Base-by-base conservation (phyloP, 2,888 invertebrate genomes). In the Drosophila eohydei region DNA sequence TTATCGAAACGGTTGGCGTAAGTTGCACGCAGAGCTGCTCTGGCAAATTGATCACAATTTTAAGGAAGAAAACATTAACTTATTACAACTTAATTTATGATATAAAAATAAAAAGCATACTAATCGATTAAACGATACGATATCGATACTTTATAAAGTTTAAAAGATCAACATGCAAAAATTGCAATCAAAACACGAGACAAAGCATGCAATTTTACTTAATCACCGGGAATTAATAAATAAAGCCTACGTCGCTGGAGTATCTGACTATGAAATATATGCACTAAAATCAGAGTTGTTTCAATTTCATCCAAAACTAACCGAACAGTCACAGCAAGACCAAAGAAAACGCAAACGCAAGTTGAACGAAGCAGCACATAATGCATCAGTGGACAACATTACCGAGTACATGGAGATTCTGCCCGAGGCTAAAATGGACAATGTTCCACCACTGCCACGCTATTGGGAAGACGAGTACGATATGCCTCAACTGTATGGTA, bases 401-500 rank as follows among this genome's bases (percentile, higher is more conserved):
- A 38, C 54, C 1, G 38, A 57, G 0, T 86, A 85, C 11, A 30
- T 86, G 11, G 6, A 65, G 3, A 50, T 71, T 7, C 51, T 82
- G 50, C 65, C 82, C 4, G 26, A 63, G 2, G 48, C 54, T 6
- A 3, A n/a, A 6, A 6, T 28, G 0, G 6, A 5, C 5, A 12
- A 4, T 26, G n/a, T 7, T 0, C 2, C 16, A 14, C 1, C 50
- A 1, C 21, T 89, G 11, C 65, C 71, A 12, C 89, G 92, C 26
- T 68, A 68, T 43, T 92, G 92, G 92, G 92, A 92, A 21, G 84
- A 85, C 26, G 57, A 72, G 6, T 83, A 80, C 21, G 70, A 57
- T 3, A 83, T 93, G 40, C 93, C 93, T 2, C 90, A 91, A 66
- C 92, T 94, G 43, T 91, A 93, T 77, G 96, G 96, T 36, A 94